Conservation (phyloP, 2,797 vertebrate genomes). For the Epinephelus malabaricus region DNA sequence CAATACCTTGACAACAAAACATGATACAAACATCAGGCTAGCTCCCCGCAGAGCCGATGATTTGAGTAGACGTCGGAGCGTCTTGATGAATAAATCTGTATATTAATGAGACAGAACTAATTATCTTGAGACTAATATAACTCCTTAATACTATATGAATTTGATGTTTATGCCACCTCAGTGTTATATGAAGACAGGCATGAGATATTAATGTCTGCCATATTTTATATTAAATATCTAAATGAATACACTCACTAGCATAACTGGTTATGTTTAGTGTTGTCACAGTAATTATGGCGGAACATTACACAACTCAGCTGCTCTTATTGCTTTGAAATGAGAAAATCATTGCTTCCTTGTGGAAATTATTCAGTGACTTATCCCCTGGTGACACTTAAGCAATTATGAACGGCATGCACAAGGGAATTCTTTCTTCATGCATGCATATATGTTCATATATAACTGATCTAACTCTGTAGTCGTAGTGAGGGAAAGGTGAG, state of each 20-base stretch:
- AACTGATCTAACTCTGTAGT: not conserved
- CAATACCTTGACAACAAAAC: slow-evolving; percentile 28
- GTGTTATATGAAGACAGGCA: not conserved
- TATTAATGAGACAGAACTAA: slow-evolving; percentile 46
- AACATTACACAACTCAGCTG: slow-evolving; percentile 15
- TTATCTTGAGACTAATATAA: slow-evolving; percentile 12
- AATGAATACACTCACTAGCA: slow-evolving; percentile 23
- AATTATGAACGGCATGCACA: slow-evolving; percentile 4
- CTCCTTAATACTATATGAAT: slow-evolving; percentile 12
- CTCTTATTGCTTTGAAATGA: slow-evolving; percentile 39
- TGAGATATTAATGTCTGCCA: slow-evolving; percentile 3
- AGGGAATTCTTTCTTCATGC: slow-evolving; percentile 1
- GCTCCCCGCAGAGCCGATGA: slow-evolving; percentile 21
- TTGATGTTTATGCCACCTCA: slow-evolving; percentile 6
- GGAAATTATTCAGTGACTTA: slow-evolving; percentile 20
- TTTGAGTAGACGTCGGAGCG: slow-evolving; percentile 32
- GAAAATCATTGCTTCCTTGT: slow-evolving; percentile 19
- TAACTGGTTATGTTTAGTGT: slow-evolving; percentile 10
- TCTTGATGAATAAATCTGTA: slow-evolving; percentile 39
- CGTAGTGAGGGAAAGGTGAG: not conserved
- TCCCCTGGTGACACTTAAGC: slow-evolving; percentile 14
- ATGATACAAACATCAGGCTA: slow-evolving; percentile 9
- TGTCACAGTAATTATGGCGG: slow-evolving; percentile 27
- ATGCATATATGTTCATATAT: not conserved
- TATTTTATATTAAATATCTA: slow-evolving; percentile 16